Evolutionary conservation across 2,888 invertebrate species (phyloP), one percentile per base, ranked within the genome.

Genomic region (Amiota minor): DNA sequence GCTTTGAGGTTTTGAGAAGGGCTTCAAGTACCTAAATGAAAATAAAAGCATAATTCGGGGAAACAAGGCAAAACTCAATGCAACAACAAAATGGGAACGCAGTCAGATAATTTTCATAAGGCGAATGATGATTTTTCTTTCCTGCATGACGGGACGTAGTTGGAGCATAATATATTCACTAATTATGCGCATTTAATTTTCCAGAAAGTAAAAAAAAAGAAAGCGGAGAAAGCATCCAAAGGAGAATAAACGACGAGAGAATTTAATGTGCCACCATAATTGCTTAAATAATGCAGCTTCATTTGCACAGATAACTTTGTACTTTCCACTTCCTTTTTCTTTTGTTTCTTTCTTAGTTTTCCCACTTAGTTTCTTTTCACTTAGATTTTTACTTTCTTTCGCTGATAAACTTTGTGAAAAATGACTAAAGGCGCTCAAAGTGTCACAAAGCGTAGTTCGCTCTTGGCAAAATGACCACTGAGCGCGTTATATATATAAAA

Each of bases 221-320:
- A 23, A 62, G 20, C 12, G 23, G 9, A 59, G 2, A 59, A n/a
- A 11, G 14, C 20, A 16, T 1, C 11, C 11, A 23, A 59, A 20
- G 12, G 4, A 16, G 59, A 59, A 59, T 59, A 16, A 59, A 20
- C 56, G 56, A 55, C 20, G 10, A n/a, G 45, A 62, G 35, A 35
- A 18, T 59, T 20, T 20, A 59, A 59, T 20, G 35, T 62, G 59
- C 35, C 62, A 35, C 35, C 35, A 62, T 62, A 62, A 62, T 62
- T 62, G 62, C 62, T 62, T 35, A 62, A 62, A 62, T 62, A 62
- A 62, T 62, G 62, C 62, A 62, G 62, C 62, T 62, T 62, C 62
- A 62, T 62, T 62, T 62, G 62, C 62, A 35, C 20, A 35, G 62
- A 62, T 62, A 62, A 62, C 18, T 59, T 59, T 59, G 59, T 35